Evolutionary conservation across 2,797 vertebrate species (phyloP).

Genomic region (Myotis pilosus): DNA sequence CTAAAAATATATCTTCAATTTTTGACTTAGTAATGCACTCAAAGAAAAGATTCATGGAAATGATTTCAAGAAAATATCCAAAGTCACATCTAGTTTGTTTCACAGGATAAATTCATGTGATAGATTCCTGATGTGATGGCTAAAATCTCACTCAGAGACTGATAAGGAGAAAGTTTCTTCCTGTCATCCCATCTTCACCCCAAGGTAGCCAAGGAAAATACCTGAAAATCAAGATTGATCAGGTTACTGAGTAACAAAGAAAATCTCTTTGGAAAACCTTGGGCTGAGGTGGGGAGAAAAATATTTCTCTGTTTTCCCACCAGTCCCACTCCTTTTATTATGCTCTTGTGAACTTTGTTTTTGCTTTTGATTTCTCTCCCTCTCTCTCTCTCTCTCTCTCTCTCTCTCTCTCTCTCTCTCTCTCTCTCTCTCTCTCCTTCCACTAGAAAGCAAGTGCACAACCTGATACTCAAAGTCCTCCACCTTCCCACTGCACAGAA

Average conservation of each 20-base stretch:
- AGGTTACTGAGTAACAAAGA: background rate
- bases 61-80: slow-evolving; percentile 36
- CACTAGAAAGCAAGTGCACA: background rate
- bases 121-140: background rate
- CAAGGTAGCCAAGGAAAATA: background rate
- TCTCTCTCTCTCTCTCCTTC: background rate
- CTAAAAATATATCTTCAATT: slow-evolving; percentile 47
- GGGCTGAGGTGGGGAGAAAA: background rate
- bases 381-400: background rate
- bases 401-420: background rate
- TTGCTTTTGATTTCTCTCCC: background rate
- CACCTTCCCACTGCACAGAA: background rate
- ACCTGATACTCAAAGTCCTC: background rate
- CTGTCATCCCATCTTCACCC: background rate
- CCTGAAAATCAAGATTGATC: background rate
- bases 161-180: background rate
- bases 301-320: background rate
- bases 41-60: slow-evolving; percentile 44
- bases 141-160: background rate
- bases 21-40: slow-evolving; percentile 13
- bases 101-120: background rate
- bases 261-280: background rate
- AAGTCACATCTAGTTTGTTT: background rate
- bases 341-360: background rate
- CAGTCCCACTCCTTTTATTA: background rate